Evolutionary conservation across 2,113 vertebrate species (phyloP), one percentile per base, ranked within the genome.

Genomic region (Dendropsophus ebraccatus): DNA sequence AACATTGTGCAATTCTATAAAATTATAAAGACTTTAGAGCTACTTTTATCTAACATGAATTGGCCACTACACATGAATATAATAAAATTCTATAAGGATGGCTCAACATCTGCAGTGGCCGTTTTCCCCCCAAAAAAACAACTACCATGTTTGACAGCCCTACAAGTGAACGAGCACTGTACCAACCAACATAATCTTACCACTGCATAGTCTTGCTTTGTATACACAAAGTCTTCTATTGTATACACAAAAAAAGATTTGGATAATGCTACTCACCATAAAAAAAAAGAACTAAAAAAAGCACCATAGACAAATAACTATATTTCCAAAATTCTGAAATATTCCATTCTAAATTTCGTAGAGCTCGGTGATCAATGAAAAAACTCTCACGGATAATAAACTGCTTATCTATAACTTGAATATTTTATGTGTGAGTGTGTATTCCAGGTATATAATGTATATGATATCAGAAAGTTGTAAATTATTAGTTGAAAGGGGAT

Each of bases 371-470:
- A 73, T 45, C 37, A 73, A 73, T 73, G 32, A 73, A 41, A 12
- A 45, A 17, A 3, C 21, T 45, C 2, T 45, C 10, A n/a, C 70
- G n/a, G 37, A 73, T 73, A 37, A 70, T 37, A 70, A 73, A 73
- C 21, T 41, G 8, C 37, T 73, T 69, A 30, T 30, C 70, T 73
- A 45, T 73, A 23, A 73, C 23, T 1, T 73, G 70, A 45, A 45
- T 45, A 73, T n/a, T 72, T 72, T 72, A 37, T 72, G 69, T 72
- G 32, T 69, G 65, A 30, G 60, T 1, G 60, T 69, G 65, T 70
- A 50, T 50, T 47, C 25, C 45, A 25, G 49, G 45, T 50, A 45
- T 49, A 49, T 52, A 17, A 19, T 69, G 65, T 69, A 50, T 52
- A 52, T 56, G 32, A 28, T 35, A n/a, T 32, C 17, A 7, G 6